phyloP scores from a whole-genome alignment of 1,140 invertebrate species.

The Calosoma granatense region DNA sequence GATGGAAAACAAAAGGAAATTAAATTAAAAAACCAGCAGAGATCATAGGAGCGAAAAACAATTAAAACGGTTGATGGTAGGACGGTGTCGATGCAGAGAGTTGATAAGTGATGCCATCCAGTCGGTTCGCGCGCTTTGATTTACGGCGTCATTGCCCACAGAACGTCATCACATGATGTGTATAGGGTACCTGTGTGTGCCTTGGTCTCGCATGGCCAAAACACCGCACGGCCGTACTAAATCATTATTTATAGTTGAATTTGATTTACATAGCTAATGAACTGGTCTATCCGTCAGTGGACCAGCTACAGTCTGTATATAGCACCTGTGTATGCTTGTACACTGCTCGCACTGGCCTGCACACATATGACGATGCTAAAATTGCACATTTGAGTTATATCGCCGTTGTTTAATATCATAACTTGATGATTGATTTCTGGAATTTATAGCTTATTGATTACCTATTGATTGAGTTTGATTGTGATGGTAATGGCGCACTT shows the following conservation, averaged over 20 bases:
- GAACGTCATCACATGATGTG: neutral
- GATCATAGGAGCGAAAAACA: slow-evolving; percentile 1
- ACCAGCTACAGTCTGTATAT: too few species aligned
- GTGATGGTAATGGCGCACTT: too few species aligned
- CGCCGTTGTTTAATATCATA: too few species aligned
- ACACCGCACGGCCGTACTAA: slow-evolving; percentile 14
- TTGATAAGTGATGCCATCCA: neutral
- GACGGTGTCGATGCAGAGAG: neutral
- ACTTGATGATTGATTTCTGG: too few species aligned
- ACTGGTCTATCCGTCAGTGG: slow-evolving; percentile 11
- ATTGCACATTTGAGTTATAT: too few species aligned
- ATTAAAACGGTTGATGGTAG: neutral
- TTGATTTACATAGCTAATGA: slow-evolving; percentile 23
- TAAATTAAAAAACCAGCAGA: neutral
- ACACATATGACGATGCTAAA: too few species aligned
- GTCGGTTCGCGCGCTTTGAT: neutral
- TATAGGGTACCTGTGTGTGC: neutral
- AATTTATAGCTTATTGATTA: too few species aligned
- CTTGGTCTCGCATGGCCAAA: neutral
- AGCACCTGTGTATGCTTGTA: too few species aligned
- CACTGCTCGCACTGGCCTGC: too few species aligned
- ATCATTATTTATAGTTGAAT: slow-evolving; percentile 23
- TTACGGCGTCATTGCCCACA: neutral
- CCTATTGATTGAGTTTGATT: too few species aligned
- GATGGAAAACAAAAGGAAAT: neutral